Conservation (phyloP, 2,113 vertebrate species). For the Percopsis transmontana region DNA sequence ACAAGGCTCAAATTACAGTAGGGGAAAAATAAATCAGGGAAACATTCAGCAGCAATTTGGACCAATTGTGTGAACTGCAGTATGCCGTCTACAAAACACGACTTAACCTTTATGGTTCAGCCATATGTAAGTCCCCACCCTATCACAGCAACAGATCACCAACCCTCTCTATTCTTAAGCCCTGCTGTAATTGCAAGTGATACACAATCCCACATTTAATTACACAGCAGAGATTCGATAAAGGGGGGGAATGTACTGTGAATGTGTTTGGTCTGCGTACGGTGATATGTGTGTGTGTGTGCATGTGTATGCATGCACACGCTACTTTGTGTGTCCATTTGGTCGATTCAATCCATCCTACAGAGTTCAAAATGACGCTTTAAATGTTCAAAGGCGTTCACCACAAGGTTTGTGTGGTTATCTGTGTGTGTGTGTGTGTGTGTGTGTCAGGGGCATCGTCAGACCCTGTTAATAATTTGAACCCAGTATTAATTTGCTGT, state of each 20-base stretch:
- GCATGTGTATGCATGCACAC: not conserved
- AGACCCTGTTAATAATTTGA: too few species aligned
- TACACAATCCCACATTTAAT: slow-evolving; percentile 5
- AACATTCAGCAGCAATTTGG: too few species aligned
- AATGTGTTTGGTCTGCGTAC: too few species aligned
- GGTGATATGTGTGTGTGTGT: not conserved
- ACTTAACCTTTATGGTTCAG: not conserved
- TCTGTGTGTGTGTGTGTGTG: too few species aligned
- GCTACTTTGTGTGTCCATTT: not conserved
- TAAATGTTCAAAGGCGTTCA: too few species aligned
- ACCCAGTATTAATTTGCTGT: too few species aligned
- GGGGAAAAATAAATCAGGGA: too few species aligned
- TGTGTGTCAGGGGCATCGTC: too few species aligned
- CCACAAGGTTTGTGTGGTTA: too few species aligned
- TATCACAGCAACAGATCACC: not conserved
- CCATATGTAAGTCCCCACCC: not conserved
- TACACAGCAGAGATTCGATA: not conserved
- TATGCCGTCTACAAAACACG: not conserved
- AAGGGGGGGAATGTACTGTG: not conserved
- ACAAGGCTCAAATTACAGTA: too few species aligned
- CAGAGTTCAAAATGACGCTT: too few species aligned
- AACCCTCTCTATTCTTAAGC: not conserved
- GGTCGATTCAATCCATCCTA: too few species aligned
- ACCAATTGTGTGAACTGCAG: not conserved
- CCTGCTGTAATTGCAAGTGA: not conserved